Evolutionary conservation across 2,797 vertebrate species (phyloP).

Genomic region (Danio aesculapii): DNA sequence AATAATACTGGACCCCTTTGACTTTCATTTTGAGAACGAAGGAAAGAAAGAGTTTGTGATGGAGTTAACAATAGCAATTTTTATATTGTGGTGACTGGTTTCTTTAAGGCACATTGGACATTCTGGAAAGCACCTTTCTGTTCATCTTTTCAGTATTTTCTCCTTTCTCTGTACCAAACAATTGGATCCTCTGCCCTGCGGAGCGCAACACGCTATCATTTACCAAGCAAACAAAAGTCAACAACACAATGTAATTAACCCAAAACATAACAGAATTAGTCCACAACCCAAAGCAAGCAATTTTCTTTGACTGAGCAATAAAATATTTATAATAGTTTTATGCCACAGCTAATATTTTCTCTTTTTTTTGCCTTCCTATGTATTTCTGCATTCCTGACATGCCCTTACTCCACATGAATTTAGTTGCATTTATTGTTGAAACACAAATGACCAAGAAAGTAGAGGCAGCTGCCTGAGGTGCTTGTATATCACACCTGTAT

Average conservation of each 20-base stretch:
- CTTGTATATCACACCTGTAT: conserved; percentile 37
- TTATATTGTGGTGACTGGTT: neutral
- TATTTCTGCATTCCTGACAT: neutral
- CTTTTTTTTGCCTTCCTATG: neutral
- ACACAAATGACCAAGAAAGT: conserved; percentile 19
- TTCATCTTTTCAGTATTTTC: neutral
- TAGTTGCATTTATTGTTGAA: neutral
- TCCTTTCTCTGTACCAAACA: conserved; percentile 8
- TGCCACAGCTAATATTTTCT: neutral
- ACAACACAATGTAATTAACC: conserved; percentile 24
- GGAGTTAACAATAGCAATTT: neutral
- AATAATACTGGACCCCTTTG: neutral
- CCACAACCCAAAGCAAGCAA: neutral
- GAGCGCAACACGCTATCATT: neutral
- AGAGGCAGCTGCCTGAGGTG: conserved; percentile 19
- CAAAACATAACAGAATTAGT: conserved; percentile 20
- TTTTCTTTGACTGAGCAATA: neutral
- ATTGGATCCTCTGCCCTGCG: neutral
- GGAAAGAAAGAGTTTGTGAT: neutral
- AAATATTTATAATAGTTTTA: neutral
- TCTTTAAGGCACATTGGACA: neutral
- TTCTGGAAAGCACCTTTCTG: neutral
- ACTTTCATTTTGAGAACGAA: neutral
- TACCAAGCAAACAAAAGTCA: conserved; percentile 27
- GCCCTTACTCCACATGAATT: neutral